Percentiles rank a stretch among this genome's conserved stretches.
These are phyloP conservation scores for Pseudomyrmex concolor DNA, from an alignment of 1,140 invertebrate species.

Conservation along the genomic window DNA sequence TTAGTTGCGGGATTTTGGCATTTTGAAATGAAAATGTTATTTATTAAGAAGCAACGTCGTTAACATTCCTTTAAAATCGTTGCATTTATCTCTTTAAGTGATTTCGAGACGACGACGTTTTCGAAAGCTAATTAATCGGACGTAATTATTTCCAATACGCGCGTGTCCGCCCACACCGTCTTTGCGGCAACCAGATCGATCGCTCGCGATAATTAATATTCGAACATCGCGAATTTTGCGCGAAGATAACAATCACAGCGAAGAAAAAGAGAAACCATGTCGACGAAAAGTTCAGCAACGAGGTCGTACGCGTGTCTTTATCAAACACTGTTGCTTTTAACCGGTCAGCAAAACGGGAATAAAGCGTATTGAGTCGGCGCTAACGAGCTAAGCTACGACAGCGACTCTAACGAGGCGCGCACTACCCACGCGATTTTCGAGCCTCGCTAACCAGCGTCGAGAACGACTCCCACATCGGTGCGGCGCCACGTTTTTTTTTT, in stretches of 20 bases:
- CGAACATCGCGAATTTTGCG: conserved; percentile 67
- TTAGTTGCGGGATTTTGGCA: no score
- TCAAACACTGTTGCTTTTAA: conserved; percentile 69
- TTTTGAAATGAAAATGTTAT: not conserved
- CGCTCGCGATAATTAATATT: conserved; percentile 71
- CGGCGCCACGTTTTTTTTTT: not conserved
- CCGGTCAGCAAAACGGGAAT: conserved; percentile 54
- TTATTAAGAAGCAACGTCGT: not conserved
- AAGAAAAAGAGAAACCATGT: not conserved
- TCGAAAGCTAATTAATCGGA: conserved; percentile 27
- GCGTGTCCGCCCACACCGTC: conserved; percentile 46
- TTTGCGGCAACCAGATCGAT: conserved; percentile 70
- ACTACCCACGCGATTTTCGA: conserved; percentile 68
- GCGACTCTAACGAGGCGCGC: conserved; percentile 62
- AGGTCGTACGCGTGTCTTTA: conserved; percentile 44
- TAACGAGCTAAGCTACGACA: conserved; percentile 67
- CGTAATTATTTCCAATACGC: conserved; percentile 23
- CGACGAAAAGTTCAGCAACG: not conserved
- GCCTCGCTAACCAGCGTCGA: conserved; percentile 43
- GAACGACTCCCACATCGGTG: conserved; percentile 31
- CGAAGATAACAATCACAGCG: conserved; percentile 56
- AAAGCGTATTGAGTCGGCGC: conserved; percentile 41
- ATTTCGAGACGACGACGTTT: not conserved
- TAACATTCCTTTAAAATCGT: not conserved
- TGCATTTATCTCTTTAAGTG: not conserved